These are phyloP conservation scores for Chelidonichthys spinosus DNA, from an alignment of 2,797 vertebrate species.

Conservation along the genomic window DNA sequence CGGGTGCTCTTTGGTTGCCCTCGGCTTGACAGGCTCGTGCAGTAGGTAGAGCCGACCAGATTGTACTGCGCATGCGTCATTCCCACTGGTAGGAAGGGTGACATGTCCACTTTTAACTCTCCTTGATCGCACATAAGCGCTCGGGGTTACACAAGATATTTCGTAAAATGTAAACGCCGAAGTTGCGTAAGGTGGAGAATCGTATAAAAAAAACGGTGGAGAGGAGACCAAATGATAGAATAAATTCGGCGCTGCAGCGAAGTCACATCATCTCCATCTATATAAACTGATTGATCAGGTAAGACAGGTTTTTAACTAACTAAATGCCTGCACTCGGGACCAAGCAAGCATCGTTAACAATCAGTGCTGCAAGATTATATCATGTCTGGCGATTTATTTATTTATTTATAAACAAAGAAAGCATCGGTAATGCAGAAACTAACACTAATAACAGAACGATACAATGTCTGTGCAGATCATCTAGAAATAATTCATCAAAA, in stretches of 20 bases:
- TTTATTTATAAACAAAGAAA: not conserved
- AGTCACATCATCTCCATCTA: not conserved
- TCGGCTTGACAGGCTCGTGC: no score
- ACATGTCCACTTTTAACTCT: no score
- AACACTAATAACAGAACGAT: fast-evolving
- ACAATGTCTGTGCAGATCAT: not conserved
- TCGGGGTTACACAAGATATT: constrained; percentile 76
- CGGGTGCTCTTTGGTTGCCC: no score
- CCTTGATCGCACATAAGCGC: no score
- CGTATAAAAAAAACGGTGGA: not conserved
- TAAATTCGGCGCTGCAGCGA: not conserved
- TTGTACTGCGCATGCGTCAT: no score
- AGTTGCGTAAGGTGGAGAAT: constrained; percentile 61
- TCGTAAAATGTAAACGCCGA: constrained; percentile 51
- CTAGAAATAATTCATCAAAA: not conserved
- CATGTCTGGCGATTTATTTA: not conserved
- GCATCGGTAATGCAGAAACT: not conserved
- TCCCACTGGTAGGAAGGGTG: no score
- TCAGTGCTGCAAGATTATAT: not conserved
- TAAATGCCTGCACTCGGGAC: not conserved
- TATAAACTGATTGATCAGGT: constrained; percentile 37
- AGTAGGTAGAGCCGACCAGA: no score
- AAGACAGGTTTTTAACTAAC: constrained; percentile 15
- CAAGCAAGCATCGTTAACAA: no score
- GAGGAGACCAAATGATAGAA: not conserved